These are phyloP conservation scores for Acleris sparsana DNA, from an alignment of 2,888 invertebrate species.

Conservation along the genomic window DNA sequence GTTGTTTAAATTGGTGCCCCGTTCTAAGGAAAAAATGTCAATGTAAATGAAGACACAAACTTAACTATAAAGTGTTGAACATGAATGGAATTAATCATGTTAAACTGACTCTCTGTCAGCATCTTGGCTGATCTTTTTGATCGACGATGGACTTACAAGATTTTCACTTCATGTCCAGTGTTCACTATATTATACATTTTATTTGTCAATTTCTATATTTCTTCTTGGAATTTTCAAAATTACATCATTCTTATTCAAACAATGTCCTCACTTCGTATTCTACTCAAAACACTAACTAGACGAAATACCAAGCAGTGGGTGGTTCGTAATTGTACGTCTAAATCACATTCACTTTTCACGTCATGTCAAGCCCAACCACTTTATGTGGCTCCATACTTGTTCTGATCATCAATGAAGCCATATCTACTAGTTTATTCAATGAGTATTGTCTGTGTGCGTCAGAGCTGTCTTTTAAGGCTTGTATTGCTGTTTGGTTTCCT, in stretches of 20 bases:
- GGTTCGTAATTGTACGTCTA: constrained; percentile 17
- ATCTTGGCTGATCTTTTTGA: too few relatives aligned
- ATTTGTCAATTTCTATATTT: too few relatives aligned
- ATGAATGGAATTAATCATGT: too few relatives aligned
- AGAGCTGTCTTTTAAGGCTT: constrained; percentile 43
- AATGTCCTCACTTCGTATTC: constrained; percentile 16
- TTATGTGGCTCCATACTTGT: constrained; percentile 41
- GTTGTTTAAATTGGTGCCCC: too few relatives aligned
- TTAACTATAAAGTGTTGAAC: too few relatives aligned
- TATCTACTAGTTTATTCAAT: constrained; percentile 43
- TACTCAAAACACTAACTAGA: constrained; percentile 1
- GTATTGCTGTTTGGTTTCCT: constrained; percentile 41
- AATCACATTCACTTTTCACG: constrained; percentile 12
- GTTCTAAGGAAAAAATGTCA: too few relatives aligned
- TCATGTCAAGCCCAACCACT: constrained; percentile 8
- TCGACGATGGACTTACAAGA: too few relatives aligned
- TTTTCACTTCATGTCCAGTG: too few relatives aligned
- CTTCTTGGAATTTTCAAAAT: not conserved
- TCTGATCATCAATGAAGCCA: constrained; percentile 53
- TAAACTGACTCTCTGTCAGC: too few relatives aligned
- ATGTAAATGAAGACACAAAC: too few relatives aligned
- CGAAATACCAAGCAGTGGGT: constrained; percentile 26
- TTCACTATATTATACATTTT: too few relatives aligned
- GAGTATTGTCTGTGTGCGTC: constrained; percentile 60
- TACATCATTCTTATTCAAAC: constrained; percentile 23